Evolutionary conservation across 2,797 vertebrate genomes (phyloP), one percentile per base, ranked within the genome.

Genomic region (Microchirus variegatus): DNA sequence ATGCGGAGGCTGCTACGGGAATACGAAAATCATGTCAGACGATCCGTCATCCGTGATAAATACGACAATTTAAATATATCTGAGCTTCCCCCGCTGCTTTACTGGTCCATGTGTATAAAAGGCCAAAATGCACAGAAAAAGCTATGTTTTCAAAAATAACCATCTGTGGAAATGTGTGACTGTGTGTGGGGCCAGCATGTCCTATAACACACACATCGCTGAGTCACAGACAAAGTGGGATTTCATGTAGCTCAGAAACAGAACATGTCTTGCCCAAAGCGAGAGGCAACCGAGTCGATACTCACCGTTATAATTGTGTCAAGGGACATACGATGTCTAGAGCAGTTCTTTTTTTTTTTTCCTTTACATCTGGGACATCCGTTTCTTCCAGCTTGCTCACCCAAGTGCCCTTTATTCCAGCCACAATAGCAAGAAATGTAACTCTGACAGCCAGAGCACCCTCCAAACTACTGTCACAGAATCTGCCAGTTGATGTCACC

Each of bases 201-300:
- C 69, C 44, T 62, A 19, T 44, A 63, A 51, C 53, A 73, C 53
- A 59, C 15, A n/a, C n/a, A 6, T 50, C 63, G 64, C 60, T 35
- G 51, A 66, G 69, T 64, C 72, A 51, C 68, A 69, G 76, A 73
- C 75, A 64, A 66, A 72, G 59, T n/a, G 67, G 67, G 79, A 77
- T 73, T 84, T 82, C 16, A 62, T 63, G 73, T 47, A 3, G 57
- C 73, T 78, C 59, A 55, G 51, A 80, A 51, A 76, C 59, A 71
- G 57, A 67, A 62, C 67, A 74, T 42, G 44, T 76, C 42, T 66
- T 13, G 52, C 69, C 75, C 69, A 65, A 47, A 79, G 81, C 77
- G 3, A 62, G 22, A 59, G 41, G 47, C 43, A 48, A 56, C 60
- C 13, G 49, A 69, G 81, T 75, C 81, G 74, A 56, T n/a, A 38